phyloP scores from a whole-genome alignment of 1,140 invertebrate genomes.

The Zaprionus capensis region DNA sequence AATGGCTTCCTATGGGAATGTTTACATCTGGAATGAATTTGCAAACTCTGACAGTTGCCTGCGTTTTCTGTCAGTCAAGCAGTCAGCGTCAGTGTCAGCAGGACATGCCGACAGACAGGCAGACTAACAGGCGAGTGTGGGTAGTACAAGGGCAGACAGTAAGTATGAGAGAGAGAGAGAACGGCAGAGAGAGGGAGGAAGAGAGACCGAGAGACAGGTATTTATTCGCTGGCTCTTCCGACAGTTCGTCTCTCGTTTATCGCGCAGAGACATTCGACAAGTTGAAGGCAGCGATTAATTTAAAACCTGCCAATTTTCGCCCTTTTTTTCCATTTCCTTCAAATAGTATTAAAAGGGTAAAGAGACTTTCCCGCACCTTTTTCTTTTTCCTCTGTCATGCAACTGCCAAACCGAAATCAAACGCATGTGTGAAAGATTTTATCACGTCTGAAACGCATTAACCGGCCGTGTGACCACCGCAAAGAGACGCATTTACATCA shows the following conservation, averaged over 20 bases:
- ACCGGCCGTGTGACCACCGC: conserved; percentile 24
- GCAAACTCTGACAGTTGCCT: conserved; percentile 72
- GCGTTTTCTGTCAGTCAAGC: conserved; percentile 70
- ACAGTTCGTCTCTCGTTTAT: conserved; percentile 55
- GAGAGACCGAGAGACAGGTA: conserved; percentile 35
- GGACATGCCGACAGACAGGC: conserved; percentile 24
- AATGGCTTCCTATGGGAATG: conserved; percentile 72
- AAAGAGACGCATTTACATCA: conserved; percentile 42
- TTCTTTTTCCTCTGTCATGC: conserved; percentile 1
- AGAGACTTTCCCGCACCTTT: background rate
- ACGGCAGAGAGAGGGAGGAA: background rate
- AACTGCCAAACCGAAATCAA: conserved; percentile 44
- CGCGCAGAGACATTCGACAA: conserved; percentile 44
- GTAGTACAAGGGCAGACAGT: background rate
- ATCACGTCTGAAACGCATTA: conserved; percentile 67
- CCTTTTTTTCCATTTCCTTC: conserved; percentile 27
- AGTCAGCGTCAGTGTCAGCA: conserved; percentile 67
- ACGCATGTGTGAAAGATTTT: conserved; percentile 48
- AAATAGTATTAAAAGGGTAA: background rate
- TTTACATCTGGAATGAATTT: conserved; percentile 77
- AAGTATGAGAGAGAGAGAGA: background rate
- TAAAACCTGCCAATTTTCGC: conserved; percentile 61
- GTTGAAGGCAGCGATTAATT: conserved; percentile 66
- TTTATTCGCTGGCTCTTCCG: conserved; percentile 36
- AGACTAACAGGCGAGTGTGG: background rate